phyloP scores from a whole-genome alignment of 2,113 vertebrate species.

The Pangasianodon hypophthalmus region DNA sequence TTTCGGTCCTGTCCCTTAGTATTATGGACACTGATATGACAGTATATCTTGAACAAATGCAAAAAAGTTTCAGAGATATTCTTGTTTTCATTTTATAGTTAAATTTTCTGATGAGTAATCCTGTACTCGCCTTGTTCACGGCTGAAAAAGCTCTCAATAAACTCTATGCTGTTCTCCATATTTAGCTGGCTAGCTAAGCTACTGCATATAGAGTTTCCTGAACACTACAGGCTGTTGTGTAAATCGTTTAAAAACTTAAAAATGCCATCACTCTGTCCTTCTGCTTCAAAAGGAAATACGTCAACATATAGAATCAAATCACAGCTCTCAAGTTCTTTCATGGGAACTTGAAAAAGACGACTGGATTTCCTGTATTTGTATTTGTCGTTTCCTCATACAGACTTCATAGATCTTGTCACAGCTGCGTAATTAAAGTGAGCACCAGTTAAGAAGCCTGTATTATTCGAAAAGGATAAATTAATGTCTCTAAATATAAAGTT shows the following conservation, averaged over 20 bases:
- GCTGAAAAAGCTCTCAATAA: not conserved
- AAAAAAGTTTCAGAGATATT: not conserved
- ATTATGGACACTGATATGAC: not conserved
- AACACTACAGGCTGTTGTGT: not conserved
- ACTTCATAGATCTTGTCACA: constrained; percentile 61
- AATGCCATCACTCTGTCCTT: not conserved
- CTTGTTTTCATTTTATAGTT: not conserved
- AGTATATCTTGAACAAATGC: not conserved
- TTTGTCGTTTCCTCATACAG: constrained; percentile 66
- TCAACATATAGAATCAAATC: not conserved
- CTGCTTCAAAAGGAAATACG: not conserved
- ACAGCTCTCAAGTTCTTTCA: not conserved
- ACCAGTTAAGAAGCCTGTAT: constrained; percentile 64
- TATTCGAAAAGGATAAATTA: constrained; percentile 72
- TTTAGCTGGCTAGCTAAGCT: not conserved
- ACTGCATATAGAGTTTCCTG: not conserved
- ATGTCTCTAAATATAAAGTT: constrained; percentile 77
- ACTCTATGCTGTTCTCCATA: not conserved
- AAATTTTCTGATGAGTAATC: not conserved
- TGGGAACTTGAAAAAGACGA: not conserved
- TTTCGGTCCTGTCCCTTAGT: not conserved
- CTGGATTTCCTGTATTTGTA: not conserved
- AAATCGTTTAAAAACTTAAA: not conserved
- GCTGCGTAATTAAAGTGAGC: constrained; percentile 65
- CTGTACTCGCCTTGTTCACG: not conserved